phyloP scores from a whole-genome alignment of 2,888 invertebrate species.

The Ischnura elegans region DNA sequence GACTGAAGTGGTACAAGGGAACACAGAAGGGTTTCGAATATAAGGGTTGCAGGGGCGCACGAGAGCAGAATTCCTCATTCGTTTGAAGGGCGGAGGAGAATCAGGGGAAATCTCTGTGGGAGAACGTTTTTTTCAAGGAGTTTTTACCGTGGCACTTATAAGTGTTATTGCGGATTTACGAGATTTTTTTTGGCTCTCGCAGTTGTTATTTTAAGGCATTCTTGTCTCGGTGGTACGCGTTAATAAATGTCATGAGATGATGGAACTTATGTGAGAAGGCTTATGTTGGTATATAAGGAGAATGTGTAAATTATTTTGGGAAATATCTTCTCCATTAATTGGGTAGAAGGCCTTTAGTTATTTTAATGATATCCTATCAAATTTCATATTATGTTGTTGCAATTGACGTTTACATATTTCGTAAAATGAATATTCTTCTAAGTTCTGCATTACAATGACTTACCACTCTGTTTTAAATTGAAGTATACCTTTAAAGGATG shows the following conservation, averaged over 20 bases:
- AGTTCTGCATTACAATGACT: too few relatives aligned
- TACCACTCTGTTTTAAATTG: too few relatives aligned
- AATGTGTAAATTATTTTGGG: too few relatives aligned
- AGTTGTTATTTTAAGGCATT: too few relatives aligned
- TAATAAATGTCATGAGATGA: background rate
- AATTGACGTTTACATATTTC: too few relatives aligned
- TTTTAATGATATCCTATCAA: too few relatives aligned
- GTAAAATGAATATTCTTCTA: too few relatives aligned
- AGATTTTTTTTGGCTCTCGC: background rate
- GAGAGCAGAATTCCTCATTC: conserved; percentile 13
- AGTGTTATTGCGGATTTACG: conserved; percentile 32
- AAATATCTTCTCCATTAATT: too few relatives aligned
- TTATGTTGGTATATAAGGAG: background rate
- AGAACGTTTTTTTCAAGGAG: background rate
- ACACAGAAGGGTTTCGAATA: background rate
- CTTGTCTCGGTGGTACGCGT: background rate
- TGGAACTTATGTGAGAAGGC: background rate
- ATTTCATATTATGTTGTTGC: too few relatives aligned
- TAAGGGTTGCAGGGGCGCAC: background rate
- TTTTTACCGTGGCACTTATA: background rate
- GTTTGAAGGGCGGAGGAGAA: background rate
- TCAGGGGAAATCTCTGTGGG: conserved; percentile 4
- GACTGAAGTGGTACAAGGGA: background rate
- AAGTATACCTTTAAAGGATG: too few relatives aligned
- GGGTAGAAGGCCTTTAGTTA: too few relatives aligned